Base-by-base conservation (phyloP, 2,888 invertebrate species). In the Lacanobia wlatinum region DNA sequence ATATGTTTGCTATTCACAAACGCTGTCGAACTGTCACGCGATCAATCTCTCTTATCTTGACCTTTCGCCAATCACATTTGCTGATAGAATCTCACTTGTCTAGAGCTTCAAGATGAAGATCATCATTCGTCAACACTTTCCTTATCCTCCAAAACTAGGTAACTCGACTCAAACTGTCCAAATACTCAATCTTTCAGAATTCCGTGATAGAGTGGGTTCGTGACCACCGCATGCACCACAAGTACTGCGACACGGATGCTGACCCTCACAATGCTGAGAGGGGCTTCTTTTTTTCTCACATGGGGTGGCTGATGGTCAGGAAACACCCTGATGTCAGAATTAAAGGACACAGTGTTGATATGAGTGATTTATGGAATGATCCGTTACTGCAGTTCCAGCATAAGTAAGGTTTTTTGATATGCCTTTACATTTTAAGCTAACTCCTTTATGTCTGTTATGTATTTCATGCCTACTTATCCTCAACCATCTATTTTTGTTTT, bases 271-370 rank as follows among this genome's bases (percentile, higher is more conserved):
- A 99, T 89, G 97, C 98, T 0, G 96, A 96, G 38, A 96, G 99
- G 77, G 99, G 99, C 1, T 99, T 99, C 96, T 99, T 99, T 96
- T 99, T 99, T 94, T 97, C 99, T 0, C 99, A 99, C 91, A 98
- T 99, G 90, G 99, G 99, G 21, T 99, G 99, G 99, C 94, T 99
- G 82, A 96, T 99, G 95, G 94, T 98, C 59, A 97, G 97, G 79
- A 99, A 99, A 91, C 99, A 99, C 91, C 76, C 73, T 16, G 63
- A 76, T 0, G 28, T 74, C n/a, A 43, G 43, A 43, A 43, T 0
- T 6, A 66, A 4, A 9, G 28, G 40, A 14, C 5, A 61, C 0
- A 58, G 16, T 1, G 38, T 81, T 18, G 70, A 74, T 34, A 0
- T 76, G 23, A 70, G 48, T 5, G 80, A 80, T 55, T 28, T 76